Conservation (phyloP, 2,888 invertebrate genomes). For the Cremastobaeus sp. region DNA sequence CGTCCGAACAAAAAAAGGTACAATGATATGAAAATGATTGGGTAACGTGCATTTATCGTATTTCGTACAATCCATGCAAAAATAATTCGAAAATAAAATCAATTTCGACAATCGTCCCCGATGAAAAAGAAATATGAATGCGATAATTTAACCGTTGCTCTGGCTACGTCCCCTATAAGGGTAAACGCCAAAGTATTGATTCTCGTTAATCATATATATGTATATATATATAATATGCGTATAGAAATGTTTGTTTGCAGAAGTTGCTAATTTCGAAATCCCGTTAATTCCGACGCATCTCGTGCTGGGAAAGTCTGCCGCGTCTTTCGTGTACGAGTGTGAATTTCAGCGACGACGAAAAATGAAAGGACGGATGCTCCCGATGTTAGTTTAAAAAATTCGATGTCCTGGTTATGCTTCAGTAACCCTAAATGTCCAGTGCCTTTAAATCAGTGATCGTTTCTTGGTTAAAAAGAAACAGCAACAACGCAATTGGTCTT, state of each 20-base stretch:
- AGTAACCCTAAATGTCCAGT: neutral
- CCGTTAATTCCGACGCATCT: constrained; percentile 26
- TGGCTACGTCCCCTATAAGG: constrained; percentile 28
- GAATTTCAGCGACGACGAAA: constrained; percentile 32
- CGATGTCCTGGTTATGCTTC: constrained; percentile 10
- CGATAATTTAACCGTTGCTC: constrained; percentile 20
- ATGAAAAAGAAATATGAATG: constrained; percentile 24
- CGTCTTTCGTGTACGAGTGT: neutral
- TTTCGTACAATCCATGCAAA: neutral
- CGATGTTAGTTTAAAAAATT: constrained; percentile 23
- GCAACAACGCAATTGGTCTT: too few species aligned
- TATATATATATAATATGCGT: constrained; percentile 35
- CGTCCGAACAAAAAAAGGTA: constrained; percentile 7
- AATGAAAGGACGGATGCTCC: constrained; percentile 38
- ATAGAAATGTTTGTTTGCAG: constrained; percentile 39
- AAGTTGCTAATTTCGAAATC: constrained; percentile 45
- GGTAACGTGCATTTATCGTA: neutral
- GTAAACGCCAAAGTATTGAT: constrained; percentile 23
- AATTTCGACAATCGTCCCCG: constrained; percentile 2
- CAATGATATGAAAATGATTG: too few species aligned
- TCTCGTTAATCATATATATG: constrained; percentile 1
- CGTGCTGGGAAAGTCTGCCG: constrained; percentile 3
- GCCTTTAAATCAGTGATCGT: too few species aligned
- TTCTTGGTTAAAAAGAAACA: too few species aligned
- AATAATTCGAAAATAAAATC: constrained; percentile 9